These are phyloP conservation scores for Drosophila affinis DNA, from an alignment of 2,888 invertebrate genomes.

Conservation along the genomic window DNA sequence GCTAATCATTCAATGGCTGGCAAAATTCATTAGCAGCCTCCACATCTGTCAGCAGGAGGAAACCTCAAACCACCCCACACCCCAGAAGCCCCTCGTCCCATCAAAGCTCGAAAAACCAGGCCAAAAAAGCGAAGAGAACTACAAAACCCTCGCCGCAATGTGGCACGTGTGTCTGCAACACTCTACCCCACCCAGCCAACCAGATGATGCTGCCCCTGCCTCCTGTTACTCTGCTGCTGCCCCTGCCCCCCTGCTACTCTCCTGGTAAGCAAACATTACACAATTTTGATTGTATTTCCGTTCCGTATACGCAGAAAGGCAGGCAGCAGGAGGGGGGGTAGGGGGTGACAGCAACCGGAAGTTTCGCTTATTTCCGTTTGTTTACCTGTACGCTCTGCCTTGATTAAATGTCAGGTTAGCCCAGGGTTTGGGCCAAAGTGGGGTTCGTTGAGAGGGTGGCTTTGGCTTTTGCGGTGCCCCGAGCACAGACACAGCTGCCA, in stretches of 20 bases:
- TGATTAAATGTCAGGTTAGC: constrained; percentile 73
- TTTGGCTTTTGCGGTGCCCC: constrained; percentile 20
- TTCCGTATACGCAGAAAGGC: constrained; percentile 67
- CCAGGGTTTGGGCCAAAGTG: constrained; percentile 5
- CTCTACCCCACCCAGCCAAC: not conserved
- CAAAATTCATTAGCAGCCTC: constrained; percentile 68
- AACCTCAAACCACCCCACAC: constrained; percentile 40
- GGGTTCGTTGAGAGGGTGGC: constrained; percentile 24
- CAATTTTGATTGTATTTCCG: constrained; percentile 80
- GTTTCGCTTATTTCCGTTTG: constrained; percentile 80
- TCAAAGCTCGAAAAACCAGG: constrained; percentile 24
- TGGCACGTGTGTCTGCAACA: constrained; percentile 34
- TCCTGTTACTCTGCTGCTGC: no score
- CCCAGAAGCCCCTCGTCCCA: constrained; percentile 5
- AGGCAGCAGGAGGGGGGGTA: not conserved
- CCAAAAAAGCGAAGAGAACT: constrained; percentile 50
- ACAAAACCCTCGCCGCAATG: constrained; percentile 40
- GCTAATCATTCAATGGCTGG: constrained; percentile 73
- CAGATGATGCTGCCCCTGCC: constrained; percentile 36
- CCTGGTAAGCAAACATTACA: constrained; percentile 72
- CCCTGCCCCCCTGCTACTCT: constrained; percentile 3
- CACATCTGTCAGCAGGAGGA: constrained; percentile 55
- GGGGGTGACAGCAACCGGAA: constrained; percentile 70
- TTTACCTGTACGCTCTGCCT: constrained; percentile 75
- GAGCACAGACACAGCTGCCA: constrained; percentile 23